Conservation (phyloP, 2,888 invertebrate genomes). For the Julus scanicus region DNA sequence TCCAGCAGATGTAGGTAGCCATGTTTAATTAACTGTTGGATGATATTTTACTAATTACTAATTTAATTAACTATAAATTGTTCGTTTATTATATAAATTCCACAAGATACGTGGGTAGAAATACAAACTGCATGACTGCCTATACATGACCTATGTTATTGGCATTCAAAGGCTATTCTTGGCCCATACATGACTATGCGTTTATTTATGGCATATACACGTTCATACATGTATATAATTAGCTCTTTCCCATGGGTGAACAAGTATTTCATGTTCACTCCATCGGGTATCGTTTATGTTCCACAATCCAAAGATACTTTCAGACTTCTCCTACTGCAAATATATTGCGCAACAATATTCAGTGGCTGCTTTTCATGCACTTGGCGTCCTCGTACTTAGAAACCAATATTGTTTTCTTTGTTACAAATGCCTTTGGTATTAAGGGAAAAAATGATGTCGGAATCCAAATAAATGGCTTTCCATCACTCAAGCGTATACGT, state of each 20-base stretch:
- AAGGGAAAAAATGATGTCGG: slow-evolving; percentile 19
- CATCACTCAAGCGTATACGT: neutral
- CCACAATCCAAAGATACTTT: neutral
- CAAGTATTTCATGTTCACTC: neutral
- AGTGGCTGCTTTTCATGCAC: slow-evolving; percentile 19
- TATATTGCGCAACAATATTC: neutral
- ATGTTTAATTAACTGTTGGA: too few species aligned
- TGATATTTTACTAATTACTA: too few species aligned
- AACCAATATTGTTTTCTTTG: slow-evolving; percentile 19
- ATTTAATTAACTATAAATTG: too few species aligned
- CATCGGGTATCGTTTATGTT: neutral
- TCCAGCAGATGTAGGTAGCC: too few species aligned
- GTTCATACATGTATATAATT: too few species aligned
- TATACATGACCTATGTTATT: too few species aligned
- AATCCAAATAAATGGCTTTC: neutral
- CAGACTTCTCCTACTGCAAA: neutral
- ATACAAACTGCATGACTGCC: too few species aligned
- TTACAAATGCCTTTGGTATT: slow-evolving; percentile 10
- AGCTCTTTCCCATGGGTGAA: neutral
- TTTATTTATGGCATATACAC: too few species aligned
- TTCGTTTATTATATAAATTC: too few species aligned
- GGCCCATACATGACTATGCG: too few species aligned
- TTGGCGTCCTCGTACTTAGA: neutral
- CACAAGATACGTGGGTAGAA: too few species aligned
- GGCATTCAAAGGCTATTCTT: too few species aligned